Evolutionary conservation across 2,888 invertebrate genomes (phyloP).

Genomic region (Rambutsinella grinnellia): DNA sequence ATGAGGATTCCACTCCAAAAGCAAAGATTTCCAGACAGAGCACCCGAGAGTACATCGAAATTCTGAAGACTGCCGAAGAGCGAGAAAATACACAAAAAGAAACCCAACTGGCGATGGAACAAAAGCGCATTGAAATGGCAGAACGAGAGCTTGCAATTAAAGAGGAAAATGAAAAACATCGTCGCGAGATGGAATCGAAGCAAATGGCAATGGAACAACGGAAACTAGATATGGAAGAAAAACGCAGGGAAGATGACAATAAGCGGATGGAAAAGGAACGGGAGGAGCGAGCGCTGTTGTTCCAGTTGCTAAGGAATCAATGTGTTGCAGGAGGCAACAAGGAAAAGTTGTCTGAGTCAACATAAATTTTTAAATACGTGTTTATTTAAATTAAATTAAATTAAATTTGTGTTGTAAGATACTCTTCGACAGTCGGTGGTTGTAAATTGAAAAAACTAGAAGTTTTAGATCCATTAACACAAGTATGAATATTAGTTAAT

Average conservation of each 20-base stretch:
- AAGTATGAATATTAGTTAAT: slow-evolving; percentile 11
- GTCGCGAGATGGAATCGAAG: slow-evolving; percentile 12
- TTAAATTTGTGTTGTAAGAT: no score
- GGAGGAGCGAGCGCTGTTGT: neutral
- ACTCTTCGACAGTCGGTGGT: slow-evolving; percentile 12
- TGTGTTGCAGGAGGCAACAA: neutral
- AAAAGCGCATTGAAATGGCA: neutral
- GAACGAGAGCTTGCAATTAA: neutral
- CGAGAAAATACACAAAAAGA: neutral
- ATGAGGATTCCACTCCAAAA: neutral
- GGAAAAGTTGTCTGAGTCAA: no score
- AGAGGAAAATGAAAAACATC: slow-evolving; percentile 7
- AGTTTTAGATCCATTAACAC: slow-evolving; percentile 12
- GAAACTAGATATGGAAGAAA: neutral
- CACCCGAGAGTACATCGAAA: neutral
- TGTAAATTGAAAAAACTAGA: slow-evolving; percentile 5
- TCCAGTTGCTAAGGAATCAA: neutral
- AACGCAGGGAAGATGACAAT: neutral
- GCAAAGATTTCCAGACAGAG: neutral
- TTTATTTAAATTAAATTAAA: no score
- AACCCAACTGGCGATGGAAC: neutral
- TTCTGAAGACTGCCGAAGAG: slow-evolving; percentile 7
- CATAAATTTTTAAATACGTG: no score
- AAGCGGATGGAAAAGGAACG: neutral
- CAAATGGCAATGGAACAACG: slow-evolving; percentile 9